Evolutionary conservation across 1,140 invertebrate species (phyloP), one percentile per base, ranked within the genome.

Genomic region (Wasmannia auropunctata): DNA sequence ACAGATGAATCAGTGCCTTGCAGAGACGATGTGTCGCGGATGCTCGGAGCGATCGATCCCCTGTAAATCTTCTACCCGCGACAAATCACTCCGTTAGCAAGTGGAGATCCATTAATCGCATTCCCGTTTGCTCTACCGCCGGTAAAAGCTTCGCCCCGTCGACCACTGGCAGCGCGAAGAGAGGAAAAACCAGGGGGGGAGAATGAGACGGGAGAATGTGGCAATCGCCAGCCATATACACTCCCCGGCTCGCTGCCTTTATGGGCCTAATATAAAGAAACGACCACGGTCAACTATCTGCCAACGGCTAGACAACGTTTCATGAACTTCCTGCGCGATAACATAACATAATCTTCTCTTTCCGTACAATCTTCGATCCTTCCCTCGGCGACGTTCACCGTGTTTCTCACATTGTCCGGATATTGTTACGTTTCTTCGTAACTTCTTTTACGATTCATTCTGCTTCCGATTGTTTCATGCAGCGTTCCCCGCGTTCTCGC

Each of bases 181-280:
- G 49, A 69, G 65, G 43, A 40, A 83, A 46, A 51, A 85, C 37
- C 19, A n/a, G 31, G 22, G 56, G 70, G 62, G 14, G 43, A 46
- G n/a, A n/a, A n/a, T n/a, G n/a, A n/a, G n/a, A 87, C 43, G 79
- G 54, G 31, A 74, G 67, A 46, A 76, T 63, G 76, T 72, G 83
- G 87, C 92, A 89, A 92, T 92, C 87, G 77, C 62, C 87, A 3
- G 79, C 65, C 87, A 75, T 91, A 91, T 91, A 91, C 91, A 86
- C 86, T 85, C 49, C 25, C 74, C 67, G 87, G 87, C 72, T 88
- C 65, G 80, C 85, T 65, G 85, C 86, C 88, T 92, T 93, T 93
- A 93, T 90, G 91, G 70, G 88, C 76, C 91, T 92, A 90, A 92
- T 92, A 92, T 93, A 92, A 92, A 92, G 90, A 86, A 90, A 92